A percentile compares a stretch with the other conserved stretches of the same genome.
Conservation (phyloP, 2,113 vertebrate species). For the Gobiocypris rarus region DNA sequence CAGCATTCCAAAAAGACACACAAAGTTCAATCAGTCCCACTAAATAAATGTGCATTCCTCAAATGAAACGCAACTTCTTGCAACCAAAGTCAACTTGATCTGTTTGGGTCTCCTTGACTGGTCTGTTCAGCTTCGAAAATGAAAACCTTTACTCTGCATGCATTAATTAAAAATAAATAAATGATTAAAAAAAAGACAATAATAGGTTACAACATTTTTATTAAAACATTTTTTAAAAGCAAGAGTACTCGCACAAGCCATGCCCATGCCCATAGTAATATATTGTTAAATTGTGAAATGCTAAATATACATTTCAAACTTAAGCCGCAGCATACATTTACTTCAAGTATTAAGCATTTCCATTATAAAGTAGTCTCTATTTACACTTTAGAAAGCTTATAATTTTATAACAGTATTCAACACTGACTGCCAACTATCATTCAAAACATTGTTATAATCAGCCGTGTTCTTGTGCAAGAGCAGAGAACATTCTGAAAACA, state of each 20-base stretch:
- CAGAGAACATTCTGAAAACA: background rate
- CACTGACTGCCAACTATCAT: conserved; percentile 2
- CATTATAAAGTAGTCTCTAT: background rate
- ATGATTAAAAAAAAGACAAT: conserved; percentile 9
- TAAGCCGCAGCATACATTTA: conserved; percentile 64
- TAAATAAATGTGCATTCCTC: background rate
- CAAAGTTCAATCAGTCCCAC: background rate
- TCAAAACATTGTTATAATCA: conserved; percentile 4
- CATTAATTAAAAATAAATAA: conserved; percentile 6
- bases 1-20: background rate
- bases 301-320: conserved; percentile 50
- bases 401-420: background rate
- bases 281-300: conserved; percentile 51
- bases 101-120: background rate
- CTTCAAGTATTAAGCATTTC: conserved; percentile 60
- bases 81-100: background rate
- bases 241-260: conserved; percentile 30
- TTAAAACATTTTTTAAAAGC: conserved; percentile 66
- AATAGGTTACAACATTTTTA: conserved; percentile 58
- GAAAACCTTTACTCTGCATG: background rate
- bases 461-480: conserved; percentile 30
- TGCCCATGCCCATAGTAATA: conserved; percentile 59
- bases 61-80: background rate
- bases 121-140: background rate
- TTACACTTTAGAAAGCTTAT: conserved; percentile 11